A percentile compares a stretch with the other conserved stretches of the same genome.
Evolutionary conservation across 2,888 invertebrate genomes (phyloP).

Genomic region (Scelioninae gen. 2): DNA sequence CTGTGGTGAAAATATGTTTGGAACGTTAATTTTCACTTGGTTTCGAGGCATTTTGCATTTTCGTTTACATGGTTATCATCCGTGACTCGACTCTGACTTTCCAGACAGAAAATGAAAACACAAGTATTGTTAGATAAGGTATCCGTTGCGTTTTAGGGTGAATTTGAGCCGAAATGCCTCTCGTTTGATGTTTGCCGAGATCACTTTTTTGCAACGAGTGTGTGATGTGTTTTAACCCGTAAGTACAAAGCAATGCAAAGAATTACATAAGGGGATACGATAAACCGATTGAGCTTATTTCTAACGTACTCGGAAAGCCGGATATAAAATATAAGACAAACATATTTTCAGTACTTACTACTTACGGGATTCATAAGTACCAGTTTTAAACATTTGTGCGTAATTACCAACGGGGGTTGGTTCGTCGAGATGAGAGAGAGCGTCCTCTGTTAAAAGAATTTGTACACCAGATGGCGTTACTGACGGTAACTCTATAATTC

Average conservation of each 20-base stretch:
- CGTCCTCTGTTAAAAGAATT: background rate
- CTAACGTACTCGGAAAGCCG: constrained; percentile 52
- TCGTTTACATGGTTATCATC: constrained; percentile 5
- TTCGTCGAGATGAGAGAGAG: background rate
- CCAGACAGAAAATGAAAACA: background rate
- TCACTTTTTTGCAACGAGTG: constrained; percentile 17
- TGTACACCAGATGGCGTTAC: too few species aligned
- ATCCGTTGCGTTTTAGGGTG: background rate
- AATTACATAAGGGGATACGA: constrained; percentile 41
- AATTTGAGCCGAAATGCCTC: constrained; percentile 24
- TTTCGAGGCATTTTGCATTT: constrained; percentile 31
- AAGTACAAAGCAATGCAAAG: constrained; percentile 55
- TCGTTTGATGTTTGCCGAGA: background rate
- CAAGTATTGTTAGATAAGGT: background rate
- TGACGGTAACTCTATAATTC: too few species aligned
- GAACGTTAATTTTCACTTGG: constrained; percentile 2
- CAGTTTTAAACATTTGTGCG: constrained; percentile 12
- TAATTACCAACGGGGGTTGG: background rate
- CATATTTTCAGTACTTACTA: constrained; percentile 58
- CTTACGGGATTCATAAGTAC: constrained; percentile 46
- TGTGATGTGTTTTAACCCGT: constrained; percentile 51
- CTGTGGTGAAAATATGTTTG: constrained; percentile 57
- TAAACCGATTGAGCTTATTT: constrained; percentile 51
- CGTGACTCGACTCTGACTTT: background rate
- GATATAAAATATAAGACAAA: constrained; percentile 46